Base-by-base conservation (phyloP, 2,113 vertebrate species). In the Ascaphus truei region DNA sequence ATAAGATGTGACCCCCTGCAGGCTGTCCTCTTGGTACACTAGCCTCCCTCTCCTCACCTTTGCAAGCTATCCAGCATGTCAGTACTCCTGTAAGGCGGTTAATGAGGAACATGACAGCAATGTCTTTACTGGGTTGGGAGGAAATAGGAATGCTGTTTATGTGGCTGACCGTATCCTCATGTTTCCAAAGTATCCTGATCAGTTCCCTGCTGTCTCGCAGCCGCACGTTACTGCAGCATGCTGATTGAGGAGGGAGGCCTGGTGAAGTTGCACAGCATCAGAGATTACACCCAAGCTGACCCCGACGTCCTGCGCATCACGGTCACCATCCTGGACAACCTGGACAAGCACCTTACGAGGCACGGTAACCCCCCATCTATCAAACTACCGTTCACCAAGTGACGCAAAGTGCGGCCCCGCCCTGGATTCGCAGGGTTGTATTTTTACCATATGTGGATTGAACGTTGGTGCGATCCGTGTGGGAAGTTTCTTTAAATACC, bases 191-290 rank as follows among this genome's bases (percentile, higher is more conserved):
- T 39, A 39, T 13, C 37, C 5, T 39, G 3, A 13, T 7, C 6
- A 39, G 72, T 13, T 69, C 2, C 1, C 58, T 8, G 81, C 67
- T 79, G 57, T 13, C 80, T 34, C 85, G 29, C 81, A 99, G 97
- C 97, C 1, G 74, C 93, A 58, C 92, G 97, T 2, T 99, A 99
- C 78, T 99, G 97, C 88, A 98, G 93, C 82, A 99, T 99, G 97
- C 73, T 99, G 83, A 85, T 99, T 79, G 95, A 98, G 82, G 97
- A 99, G 82, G 96, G 96, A 10, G 97, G 97, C 26, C 79, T 98
- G 69, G 91, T 90, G 76, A 95, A 96, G 63, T 86, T 99, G 37
- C 91, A 96, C 83, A 89, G 80, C 22, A 93, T 99, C 75, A 91
- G 91, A 68, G 83, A 91, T 13, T 90, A 96, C 1, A 89, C 91